Conservation (phyloP, 2,113 vertebrate genomes). For the Cyphomyrus plagiostoma region DNA sequence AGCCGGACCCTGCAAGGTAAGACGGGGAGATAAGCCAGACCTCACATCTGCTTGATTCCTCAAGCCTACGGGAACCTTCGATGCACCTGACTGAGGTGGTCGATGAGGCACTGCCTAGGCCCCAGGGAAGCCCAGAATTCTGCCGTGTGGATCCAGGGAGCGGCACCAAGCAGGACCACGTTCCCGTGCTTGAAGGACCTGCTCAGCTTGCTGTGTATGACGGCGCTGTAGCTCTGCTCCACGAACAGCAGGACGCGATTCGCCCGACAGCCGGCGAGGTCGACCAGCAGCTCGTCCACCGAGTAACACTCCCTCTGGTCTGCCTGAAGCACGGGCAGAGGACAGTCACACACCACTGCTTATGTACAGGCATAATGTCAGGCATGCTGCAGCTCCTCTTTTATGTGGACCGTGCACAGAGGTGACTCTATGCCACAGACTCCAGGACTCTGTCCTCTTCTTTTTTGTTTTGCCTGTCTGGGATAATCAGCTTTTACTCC, state of each 20-base stretch:
- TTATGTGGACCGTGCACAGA: not conserved
- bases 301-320: slow-evolving; percentile 56
- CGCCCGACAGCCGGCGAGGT: slow-evolving; percentile 61
- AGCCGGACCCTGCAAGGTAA: slow-evolving; percentile 37
- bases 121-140: slow-evolving; percentile 52
- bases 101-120: slow-evolving; percentile 56
- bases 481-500: not conserved
- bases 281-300: slow-evolving; percentile 44
- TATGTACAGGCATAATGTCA: not conserved
- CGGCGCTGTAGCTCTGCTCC: slow-evolving; percentile 66
- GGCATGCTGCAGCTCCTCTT: not conserved
- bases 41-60: not conserved
- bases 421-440: not conserved
- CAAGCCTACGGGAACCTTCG: not conserved
- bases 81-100: slow-evolving; percentile 58
- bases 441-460: not conserved
- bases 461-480: not conserved
- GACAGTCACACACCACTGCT: not conserved
- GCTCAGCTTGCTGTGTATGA: slow-evolving; percentile 59
- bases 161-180: slow-evolving; percentile 57
- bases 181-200: slow-evolving; percentile 63
- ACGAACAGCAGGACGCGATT: slow-evolving; percentile 64
- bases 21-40: not conserved
- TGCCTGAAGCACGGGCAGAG: slow-evolving; percentile 19
- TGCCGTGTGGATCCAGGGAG: slow-evolving; percentile 30